These are phyloP conservation scores for Butorides virescens DNA, from an alignment of 2,113 vertebrate genomes.

Conservation along the genomic window DNA sequence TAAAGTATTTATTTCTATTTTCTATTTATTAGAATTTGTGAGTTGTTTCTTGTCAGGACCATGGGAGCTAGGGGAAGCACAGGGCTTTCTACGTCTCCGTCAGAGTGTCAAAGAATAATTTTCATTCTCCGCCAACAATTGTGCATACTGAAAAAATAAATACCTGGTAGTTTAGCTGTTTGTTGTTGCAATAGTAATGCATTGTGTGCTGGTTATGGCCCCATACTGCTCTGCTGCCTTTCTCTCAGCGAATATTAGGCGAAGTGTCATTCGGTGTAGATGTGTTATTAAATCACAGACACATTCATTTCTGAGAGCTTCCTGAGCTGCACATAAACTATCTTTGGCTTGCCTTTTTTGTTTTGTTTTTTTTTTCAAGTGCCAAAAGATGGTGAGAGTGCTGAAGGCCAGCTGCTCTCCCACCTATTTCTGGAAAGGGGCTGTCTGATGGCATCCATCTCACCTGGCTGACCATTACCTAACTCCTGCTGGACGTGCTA, in stretches of 20 bases:
- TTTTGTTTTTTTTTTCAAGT: background rate
- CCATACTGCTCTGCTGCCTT: constrained; percentile 5
- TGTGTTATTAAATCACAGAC: constrained; percentile 58
- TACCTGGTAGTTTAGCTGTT: constrained; percentile 38
- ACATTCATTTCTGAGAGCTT: constrained; percentile 23
- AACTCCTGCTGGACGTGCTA: background rate
- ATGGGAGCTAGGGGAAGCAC: background rate
- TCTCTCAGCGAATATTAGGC: constrained; percentile 16
- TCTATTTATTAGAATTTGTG: constrained; percentile 56
- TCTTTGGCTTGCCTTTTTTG: background rate
- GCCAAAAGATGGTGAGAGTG: background rate
- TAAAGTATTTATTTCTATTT: constrained; percentile 70
- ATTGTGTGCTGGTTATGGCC: background rate
- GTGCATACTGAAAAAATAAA: constrained; percentile 47
- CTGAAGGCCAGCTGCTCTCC: background rate
- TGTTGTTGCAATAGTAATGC: constrained; percentile 34
- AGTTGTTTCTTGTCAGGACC: constrained; percentile 29
- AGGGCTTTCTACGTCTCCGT: background rate
- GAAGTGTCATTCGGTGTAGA: constrained; percentile 31
- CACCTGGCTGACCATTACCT: background rate
- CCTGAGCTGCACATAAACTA: constrained; percentile 20
- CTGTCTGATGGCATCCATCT: background rate
- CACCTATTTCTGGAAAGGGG: background rate
- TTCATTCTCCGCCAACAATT: constrained; percentile 1
- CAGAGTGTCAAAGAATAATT: constrained; percentile 13